These are phyloP conservation scores for Poecilia picta DNA, from an alignment of 2,797 vertebrate species.

Conservation along the genomic window DNA sequence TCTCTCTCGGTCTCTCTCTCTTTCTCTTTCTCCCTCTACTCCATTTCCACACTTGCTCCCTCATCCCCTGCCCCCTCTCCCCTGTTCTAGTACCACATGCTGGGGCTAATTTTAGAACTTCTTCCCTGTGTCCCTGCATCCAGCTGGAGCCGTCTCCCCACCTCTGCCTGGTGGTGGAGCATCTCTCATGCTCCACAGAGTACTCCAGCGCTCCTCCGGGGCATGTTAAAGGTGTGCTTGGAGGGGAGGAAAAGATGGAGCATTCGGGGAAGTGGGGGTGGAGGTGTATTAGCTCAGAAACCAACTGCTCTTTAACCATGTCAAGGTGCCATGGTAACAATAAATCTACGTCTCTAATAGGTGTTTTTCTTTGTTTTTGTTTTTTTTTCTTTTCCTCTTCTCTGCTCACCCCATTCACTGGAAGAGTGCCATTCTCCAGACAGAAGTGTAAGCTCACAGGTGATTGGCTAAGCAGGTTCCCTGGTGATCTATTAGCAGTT, in stretches of 20 bases:
- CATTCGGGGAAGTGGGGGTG: slow-evolving; percentile 18
- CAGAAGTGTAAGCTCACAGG: slow-evolving; percentile 52
- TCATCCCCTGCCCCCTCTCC: slow-evolving; percentile 30
- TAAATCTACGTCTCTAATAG: slow-evolving; percentile 52
- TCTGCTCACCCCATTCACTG: slow-evolving; percentile 50
- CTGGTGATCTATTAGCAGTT: slow-evolving; percentile 74
- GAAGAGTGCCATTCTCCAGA: slow-evolving; percentile 60
- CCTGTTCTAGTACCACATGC: slow-evolving; percentile 57
- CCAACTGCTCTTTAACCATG: slow-evolving; percentile 61
- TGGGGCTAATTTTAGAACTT: slow-evolving; percentile 76
- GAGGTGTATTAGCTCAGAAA: slow-evolving; percentile 36
- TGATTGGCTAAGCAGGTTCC: slow-evolving; percentile 69
- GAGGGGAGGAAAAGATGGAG: slow-evolving; percentile 36
- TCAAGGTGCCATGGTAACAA: slow-evolving; percentile 74
- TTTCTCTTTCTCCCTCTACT: slow-evolving; percentile 28
- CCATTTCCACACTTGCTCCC: slow-evolving; percentile 34
- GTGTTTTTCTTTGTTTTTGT: slow-evolving; percentile 51
- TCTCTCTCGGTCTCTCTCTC: slow-evolving; percentile 23
- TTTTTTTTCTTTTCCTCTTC: slow-evolving; percentile 31
- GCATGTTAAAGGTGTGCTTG: slow-evolving; percentile 61
- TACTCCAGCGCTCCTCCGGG: slow-evolving; percentile 59
- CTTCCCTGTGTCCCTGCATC: slow-evolving; percentile 68
- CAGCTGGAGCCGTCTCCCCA: slow-evolving; percentile 70
- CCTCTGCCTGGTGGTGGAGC: slow-evolving; percentile 58
- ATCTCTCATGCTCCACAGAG: slow-evolving; percentile 63